Evolutionary conservation across 2,113 vertebrate genomes (phyloP).

Genomic region (Hymenochirus boettgeri): DNA sequence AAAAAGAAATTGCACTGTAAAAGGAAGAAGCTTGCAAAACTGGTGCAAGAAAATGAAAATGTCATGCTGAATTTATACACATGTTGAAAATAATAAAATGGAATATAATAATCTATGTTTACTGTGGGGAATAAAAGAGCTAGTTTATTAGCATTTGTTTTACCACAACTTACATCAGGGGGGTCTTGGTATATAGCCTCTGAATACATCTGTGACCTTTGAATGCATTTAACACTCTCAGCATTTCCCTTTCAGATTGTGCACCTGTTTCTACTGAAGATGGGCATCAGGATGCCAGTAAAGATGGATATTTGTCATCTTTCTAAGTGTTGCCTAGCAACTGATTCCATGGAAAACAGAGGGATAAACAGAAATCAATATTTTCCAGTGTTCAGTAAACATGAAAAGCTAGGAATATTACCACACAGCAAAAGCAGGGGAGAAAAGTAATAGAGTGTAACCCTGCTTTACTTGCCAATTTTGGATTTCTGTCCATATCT

Average conservation of each 20-base stretch:
- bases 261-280: conserved; percentile 17
- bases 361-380: conserved; percentile 41
- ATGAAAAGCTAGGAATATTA: conserved; percentile 24
- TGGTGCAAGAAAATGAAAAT: conserved; percentile 8
- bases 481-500: neutral
- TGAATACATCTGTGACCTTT: conserved; percentile 30
- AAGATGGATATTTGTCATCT: conserved; percentile 31
- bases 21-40: neutral
- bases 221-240: conserved; percentile 22
- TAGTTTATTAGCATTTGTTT: conserved; percentile 4
- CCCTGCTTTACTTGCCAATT: neutral
- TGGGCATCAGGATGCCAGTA: conserved; percentile 1
- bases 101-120: neutral
- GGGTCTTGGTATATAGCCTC: conserved; percentile 21
- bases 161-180: conserved; percentile 2
- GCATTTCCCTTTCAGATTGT: conserved; percentile 12
- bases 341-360: conserved; percentile 32
- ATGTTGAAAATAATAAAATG: neutral
- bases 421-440: neutral
- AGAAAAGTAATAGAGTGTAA: neutral
- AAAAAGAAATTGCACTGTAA: conserved; percentile 7
- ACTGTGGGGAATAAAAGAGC: neutral
- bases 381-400: conserved; percentile 25
- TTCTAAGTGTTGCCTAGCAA: conserved; percentile 28
- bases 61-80: neutral